phyloP scores from a whole-genome alignment of 2,113 vertebrate genomes.

The Strigops habroptila region DNA sequence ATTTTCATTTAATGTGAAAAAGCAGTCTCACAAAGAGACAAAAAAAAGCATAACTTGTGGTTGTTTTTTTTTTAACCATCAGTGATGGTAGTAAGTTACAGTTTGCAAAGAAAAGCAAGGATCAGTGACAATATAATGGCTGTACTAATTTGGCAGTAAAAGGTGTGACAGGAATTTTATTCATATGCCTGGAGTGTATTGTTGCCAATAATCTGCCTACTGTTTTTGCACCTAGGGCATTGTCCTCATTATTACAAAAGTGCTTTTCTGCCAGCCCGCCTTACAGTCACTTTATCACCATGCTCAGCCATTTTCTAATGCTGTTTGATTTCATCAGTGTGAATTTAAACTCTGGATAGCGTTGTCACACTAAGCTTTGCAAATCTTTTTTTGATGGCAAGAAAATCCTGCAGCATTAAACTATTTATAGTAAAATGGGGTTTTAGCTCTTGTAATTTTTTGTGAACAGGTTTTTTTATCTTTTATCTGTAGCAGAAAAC shows the following conservation, averaged over 20 bases:
- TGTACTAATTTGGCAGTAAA: neutral
- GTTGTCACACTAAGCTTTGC: neutral
- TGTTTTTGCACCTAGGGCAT: neutral
- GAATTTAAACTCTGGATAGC: conserved; percentile 18
- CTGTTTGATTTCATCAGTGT: conserved; percentile 4
- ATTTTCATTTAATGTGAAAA: neutral
- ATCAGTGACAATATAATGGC: neutral
- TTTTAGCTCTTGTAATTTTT: conserved; percentile 4
- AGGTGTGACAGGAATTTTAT: neutral
- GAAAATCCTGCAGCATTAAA: neutral
- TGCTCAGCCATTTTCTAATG: neutral
- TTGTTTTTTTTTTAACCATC: neutral
- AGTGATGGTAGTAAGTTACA: neutral
- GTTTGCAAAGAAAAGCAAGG: neutral
- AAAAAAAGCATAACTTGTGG: neutral
- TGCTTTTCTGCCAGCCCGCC: neutral
- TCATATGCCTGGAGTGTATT: neutral
- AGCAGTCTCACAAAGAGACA: neutral
- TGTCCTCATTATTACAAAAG: conserved; percentile 16
- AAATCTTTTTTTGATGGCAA: neutral
- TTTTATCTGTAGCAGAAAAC: neutral
- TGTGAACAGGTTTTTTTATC: neutral
- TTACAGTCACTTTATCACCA: neutral
- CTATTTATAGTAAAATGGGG: neutral
- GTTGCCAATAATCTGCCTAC: neutral